phyloP scores from a whole-genome alignment of 2,113 vertebrate genomes.

The Heterocephalus glaber region DNA sequence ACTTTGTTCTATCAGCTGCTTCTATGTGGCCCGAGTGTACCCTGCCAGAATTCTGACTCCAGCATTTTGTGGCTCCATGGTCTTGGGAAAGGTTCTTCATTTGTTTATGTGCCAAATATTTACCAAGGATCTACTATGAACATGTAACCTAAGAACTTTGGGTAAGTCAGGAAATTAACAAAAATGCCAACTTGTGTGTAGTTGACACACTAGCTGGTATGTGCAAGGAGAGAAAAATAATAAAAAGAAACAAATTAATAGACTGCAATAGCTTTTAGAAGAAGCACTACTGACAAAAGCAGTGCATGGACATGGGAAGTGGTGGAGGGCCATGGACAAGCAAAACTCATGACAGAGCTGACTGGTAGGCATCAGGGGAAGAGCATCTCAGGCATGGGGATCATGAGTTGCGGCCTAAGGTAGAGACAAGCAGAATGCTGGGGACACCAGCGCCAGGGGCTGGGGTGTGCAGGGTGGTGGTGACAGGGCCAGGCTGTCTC shows the following conservation, averaged over 20 bases:
- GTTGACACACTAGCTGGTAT: background rate
- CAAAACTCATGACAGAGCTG: background rate
- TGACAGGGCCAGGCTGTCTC: background rate
- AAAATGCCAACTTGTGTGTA: background rate
- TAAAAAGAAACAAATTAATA: background rate
- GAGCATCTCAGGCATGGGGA: background rate
- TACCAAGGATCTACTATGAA: background rate
- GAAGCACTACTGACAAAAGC: background rate
- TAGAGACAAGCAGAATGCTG: accelerated
- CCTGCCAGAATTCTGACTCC: background rate
- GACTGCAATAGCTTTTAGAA: background rate
- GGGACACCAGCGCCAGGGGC: background rate
- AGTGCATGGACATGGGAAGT: background rate
- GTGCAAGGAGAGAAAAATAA: background rate
- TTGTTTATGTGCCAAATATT: background rate
- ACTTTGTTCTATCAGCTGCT: accelerated
- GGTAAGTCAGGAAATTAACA: background rate
- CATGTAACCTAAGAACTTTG: background rate
- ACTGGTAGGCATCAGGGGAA: background rate
- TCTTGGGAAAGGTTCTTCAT: background rate
- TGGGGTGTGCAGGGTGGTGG: accelerated
- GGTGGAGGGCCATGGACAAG: background rate
- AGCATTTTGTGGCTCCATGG: accelerated
- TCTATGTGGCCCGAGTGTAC: accelerated
- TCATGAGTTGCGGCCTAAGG: background rate